Base-by-base conservation (phyloP, 2,888 invertebrate species). In the Anaspis maculata region DNA sequence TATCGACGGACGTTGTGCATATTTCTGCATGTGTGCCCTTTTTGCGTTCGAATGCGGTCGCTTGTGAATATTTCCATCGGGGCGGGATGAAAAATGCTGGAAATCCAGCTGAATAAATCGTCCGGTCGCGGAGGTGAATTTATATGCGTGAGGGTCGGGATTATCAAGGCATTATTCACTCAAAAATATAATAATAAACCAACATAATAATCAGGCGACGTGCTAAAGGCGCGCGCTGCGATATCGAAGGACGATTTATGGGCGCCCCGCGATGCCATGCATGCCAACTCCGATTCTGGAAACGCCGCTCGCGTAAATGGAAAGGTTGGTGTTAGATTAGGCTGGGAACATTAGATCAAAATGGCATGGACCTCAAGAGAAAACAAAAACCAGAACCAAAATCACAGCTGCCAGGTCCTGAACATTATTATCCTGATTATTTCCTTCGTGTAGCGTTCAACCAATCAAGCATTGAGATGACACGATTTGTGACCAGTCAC, bases 141-240 rank as follows among this genome's bases (percentile, higher is more conserved):
- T 37, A 37, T 37, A 19, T 9, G 19, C 19, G 5, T 13, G 10
- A 27, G 28, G 28, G 32, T 32, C 31, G 12, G 27, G 32, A 32
- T 37, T 32, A 37, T 29, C 37, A 15, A 16, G 15, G 34, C 50
- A 49, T 52, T 49, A 50, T 48, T 50, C 50, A 46, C 39, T 41
- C 42, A 41, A 49, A 50, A 50, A 48, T 44, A 48, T 50, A 9
- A 50, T 50, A 48, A 52, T 49, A 52, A 50, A 48, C 48, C 45
- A 34, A 52, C 49, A 44, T 50, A 52, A 49, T 49, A 51, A 52
- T 52, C 49, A 49, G 42, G n/a, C n/a, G 42, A 49, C 46, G 49
- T 45, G 49, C 42, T 40, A 43, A 36, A 41, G 38, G 43, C n/a
- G n/a, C n/a, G n/a, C n/a, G n/a, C n/a, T n/a, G n/a, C 45, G 47